A percentile compares a stretch with the other conserved stretches of the same genome.
Conservation (phyloP, 2,113 vertebrate species). For the Parus major region DNA sequence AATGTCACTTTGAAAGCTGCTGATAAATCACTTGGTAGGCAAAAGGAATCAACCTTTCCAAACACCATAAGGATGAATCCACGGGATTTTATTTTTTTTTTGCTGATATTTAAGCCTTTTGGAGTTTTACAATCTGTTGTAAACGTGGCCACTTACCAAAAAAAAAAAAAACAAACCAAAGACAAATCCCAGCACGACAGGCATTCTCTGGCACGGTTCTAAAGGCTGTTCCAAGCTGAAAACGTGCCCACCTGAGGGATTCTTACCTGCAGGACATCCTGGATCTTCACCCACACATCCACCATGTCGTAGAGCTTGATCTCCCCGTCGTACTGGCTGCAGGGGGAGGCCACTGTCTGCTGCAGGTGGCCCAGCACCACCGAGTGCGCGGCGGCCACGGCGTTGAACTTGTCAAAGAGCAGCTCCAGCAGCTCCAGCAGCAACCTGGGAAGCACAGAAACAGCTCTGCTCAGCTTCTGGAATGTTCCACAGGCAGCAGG, state of each 20-base stretch:
- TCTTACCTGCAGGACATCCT: constrained; percentile 92
- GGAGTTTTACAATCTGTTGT: background rate
- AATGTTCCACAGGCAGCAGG: background rate
- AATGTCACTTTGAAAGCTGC: constrained; percentile 21
- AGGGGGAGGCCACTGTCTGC: constrained; percentile 78
- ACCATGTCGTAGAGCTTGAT: constrained; percentile 97
- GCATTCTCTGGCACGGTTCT: background rate
- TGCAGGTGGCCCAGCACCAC: constrained; percentile 90
- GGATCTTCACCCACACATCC: constrained; percentile 97
- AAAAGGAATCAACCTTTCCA: background rate
- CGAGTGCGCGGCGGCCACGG: constrained; percentile 89
- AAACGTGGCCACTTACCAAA: background rate
- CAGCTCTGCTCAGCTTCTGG: background rate
- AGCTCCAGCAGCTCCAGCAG: constrained; percentile 94
- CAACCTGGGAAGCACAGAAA: constrained; percentile 71
- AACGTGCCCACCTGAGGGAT: background rate
- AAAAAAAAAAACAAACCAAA: background rate
- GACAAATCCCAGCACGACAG: background rate
- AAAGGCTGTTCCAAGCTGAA: background rate
- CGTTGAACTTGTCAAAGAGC: constrained; percentile 96
- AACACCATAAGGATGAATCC: background rate
- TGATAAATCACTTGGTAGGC: background rate
- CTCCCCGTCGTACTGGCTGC: constrained; percentile 79
- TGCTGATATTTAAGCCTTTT: background rate
- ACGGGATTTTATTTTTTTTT: background rate